Conservation (phyloP, 2,113 vertebrate genomes). For the Pedetes capensis region DNA sequence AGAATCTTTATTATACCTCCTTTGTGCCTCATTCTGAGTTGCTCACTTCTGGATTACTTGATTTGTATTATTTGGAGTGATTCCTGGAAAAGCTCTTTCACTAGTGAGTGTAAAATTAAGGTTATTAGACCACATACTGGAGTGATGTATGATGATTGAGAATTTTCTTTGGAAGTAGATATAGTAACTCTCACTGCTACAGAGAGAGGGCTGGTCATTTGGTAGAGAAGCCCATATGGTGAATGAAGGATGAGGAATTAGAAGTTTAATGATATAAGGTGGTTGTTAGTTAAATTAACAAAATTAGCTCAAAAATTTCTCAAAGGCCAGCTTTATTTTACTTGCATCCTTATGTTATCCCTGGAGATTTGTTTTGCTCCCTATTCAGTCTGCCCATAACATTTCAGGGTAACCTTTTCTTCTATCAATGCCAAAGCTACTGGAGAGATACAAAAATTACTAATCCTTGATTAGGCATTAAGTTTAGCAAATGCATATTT, state of each 20-base stretch:
- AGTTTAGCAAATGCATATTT: no score
- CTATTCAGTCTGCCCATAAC: neutral
- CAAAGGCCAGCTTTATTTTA: neutral
- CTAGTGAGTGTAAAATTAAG: neutral
- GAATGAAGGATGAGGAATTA: neutral
- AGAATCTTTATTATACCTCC: neutral
- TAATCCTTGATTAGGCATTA: neutral
- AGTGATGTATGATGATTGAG: neutral
- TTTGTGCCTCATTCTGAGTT: neutral
- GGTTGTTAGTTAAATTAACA: neutral
- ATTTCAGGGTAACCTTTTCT: neutral
- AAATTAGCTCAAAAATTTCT: neutral
- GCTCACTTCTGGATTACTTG: neutral
- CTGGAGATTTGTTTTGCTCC: neutral
- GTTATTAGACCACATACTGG: neutral
- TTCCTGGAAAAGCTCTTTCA: neutral
- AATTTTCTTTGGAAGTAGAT: neutral
- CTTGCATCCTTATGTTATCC: neutral
- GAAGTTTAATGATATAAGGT: neutral
- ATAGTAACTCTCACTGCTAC: neutral
- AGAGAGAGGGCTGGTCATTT: accelerated
- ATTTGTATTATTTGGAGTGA: neutral
- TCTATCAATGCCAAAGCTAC: neutral
- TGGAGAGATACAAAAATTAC: neutral
- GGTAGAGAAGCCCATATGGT: neutral